A percentile compares a stretch with the other conserved stretches of the same genome.
phyloP scores from a whole-genome alignment of 2,888 invertebrate genomes.

The Rhaphigaster nebulosa region DNA sequence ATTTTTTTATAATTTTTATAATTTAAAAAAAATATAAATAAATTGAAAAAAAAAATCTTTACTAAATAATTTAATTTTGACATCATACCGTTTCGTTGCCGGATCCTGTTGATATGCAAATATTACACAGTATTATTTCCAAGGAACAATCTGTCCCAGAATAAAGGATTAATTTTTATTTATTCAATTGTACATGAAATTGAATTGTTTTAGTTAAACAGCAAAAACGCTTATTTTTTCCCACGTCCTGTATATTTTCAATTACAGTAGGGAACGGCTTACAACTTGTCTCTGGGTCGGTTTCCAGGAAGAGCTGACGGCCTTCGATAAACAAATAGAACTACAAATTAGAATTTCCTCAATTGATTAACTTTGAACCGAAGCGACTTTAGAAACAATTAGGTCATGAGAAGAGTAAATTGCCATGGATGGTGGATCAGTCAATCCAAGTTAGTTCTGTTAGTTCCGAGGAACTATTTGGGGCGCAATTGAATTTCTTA shows the following conservation, averaged over 20 bases:
- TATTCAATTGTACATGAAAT: too few species aligned
- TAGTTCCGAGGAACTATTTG: neutral
- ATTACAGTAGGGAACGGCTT: neutral
- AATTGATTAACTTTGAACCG: slow-evolving; percentile 4
- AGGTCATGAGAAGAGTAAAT: neutral
- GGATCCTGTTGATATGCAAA: too few species aligned
- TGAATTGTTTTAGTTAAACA: too few species aligned
- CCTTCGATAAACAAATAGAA: neutral
- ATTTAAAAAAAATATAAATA: too few species aligned
- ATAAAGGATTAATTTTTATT: too few species aligned
- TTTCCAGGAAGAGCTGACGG: neutral
- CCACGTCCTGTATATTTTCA: neutral
- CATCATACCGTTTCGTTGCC: too few species aligned
- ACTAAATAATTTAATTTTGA: too few species aligned
- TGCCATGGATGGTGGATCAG: neutral
- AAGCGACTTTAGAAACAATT: slow-evolving; percentile 27
- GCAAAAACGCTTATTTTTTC: neutral
- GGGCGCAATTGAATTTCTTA: neutral
- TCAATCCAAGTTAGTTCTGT: slow-evolving; percentile 4
- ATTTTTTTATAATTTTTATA: too few species aligned
- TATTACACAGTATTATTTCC: too few species aligned
- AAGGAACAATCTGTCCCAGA: too few species aligned
- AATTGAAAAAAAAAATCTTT: too few species aligned
- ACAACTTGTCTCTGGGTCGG: neutral
- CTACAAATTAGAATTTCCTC: slow-evolving; percentile 32